These are phyloP conservation scores for Druon quercuslanigerum DNA, from an alignment of 1,140 invertebrate genomes.

Conservation along the genomic window DNA sequence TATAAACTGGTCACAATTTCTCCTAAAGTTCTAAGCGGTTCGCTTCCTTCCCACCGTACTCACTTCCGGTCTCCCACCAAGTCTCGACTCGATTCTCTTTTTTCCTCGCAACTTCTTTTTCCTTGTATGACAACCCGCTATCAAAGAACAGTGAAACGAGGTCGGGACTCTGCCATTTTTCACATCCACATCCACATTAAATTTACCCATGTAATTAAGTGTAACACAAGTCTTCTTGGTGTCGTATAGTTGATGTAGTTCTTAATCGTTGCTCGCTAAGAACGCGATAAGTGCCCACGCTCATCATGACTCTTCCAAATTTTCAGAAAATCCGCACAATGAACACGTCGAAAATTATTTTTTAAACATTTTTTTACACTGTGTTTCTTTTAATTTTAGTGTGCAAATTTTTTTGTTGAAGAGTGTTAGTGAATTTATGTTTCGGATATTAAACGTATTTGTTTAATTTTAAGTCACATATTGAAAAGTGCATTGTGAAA, in stretches of 20 bases:
- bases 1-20: constrained; percentile 35
- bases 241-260: not conserved
- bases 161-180: not conserved
- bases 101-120: not conserved
- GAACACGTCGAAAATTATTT: not conserved
- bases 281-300: constrained; percentile 18
- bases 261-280: not conserved
- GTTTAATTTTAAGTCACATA: no score
- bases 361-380: not conserved
- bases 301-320: not conserved
- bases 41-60: constrained; percentile 36
- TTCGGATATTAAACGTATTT: no score
- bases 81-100: constrained; percentile 25
- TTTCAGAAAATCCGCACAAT: not conserved
- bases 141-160: constrained; percentile 21
- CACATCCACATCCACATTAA: not conserved
- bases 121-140: not conserved
- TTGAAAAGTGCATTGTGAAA: no score
- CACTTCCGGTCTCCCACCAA: constrained; percentile 39
- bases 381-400: no score
- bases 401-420: no score
- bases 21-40: constrained; percentile 34
- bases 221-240: constrained; percentile 1
- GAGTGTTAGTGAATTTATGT: no score
- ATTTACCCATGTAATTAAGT: not conserved